Conservation (phyloP, 2,888 invertebrate genomes). For the Lymantria monacha region DNA sequence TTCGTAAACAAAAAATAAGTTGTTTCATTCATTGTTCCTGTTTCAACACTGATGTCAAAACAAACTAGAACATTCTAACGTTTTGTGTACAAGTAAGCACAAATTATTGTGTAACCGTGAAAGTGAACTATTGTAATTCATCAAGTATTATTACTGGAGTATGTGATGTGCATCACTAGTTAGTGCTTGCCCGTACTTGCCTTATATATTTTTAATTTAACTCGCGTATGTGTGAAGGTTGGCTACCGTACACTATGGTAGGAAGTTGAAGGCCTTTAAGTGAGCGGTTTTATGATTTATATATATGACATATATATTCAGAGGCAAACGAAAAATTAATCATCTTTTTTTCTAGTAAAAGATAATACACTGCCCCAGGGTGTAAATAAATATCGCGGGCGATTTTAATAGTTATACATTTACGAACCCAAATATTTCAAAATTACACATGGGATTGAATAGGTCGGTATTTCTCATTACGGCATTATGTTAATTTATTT, state of each 20-base stretch:
- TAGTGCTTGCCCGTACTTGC: constrained; percentile 23
- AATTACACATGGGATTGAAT: too few species aligned
- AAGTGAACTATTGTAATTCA: constrained; percentile 73
- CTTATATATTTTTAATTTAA: constrained; percentile 46
- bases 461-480: too few species aligned
- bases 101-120: constrained; percentile 63
- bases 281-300: constrained; percentile 14
- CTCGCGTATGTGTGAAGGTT: constrained; percentile 15
- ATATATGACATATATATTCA: too few species aligned
- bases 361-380: too few species aligned
- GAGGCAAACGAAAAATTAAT: too few species aligned
- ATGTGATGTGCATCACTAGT: constrained; percentile 56
- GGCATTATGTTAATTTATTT: too few species aligned
- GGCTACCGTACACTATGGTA: constrained; percentile 14
- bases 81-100: constrained; percentile 15
- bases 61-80: constrained; percentile 9
- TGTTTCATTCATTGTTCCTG: neutral
- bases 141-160: constrained; percentile 54
- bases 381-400: too few species aligned
- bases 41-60: constrained; percentile 4
- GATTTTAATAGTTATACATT: too few species aligned
- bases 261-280: constrained; percentile 24
- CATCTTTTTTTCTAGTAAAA: too few species aligned
- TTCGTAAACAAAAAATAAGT: neutral
- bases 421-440: too few species aligned